phyloP scores from a whole-genome alignment of 1,140 invertebrate genomes.

The Orchestia grillus region DNA sequence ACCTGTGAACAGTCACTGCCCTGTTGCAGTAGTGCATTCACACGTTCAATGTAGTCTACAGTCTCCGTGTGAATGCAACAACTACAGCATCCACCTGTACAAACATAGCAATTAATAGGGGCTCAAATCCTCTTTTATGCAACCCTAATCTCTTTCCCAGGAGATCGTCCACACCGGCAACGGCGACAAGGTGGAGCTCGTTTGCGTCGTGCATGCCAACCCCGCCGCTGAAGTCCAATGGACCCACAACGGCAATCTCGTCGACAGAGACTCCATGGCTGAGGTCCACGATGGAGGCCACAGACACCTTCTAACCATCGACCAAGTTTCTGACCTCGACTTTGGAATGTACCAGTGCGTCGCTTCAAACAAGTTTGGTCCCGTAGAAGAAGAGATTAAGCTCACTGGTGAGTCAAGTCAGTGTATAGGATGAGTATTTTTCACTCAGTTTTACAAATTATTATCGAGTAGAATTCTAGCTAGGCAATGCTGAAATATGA shows the following conservation, averaged over 20 bases:
- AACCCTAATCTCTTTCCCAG: neutral
- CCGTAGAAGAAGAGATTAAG: constrained; percentile 39
- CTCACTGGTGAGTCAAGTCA: constrained; percentile 59
- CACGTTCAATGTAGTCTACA: too few species aligned
- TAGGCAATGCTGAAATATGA: too few species aligned
- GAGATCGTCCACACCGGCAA: constrained; percentile 52
- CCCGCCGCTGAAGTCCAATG: constrained; percentile 54
- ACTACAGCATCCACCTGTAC: too few species aligned
- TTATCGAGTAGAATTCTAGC: neutral
- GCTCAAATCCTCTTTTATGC: neutral
- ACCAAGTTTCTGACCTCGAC: constrained; percentile 78
- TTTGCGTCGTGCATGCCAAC: constrained; percentile 57
- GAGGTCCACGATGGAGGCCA: constrained; percentile 68
- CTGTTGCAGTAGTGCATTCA: too few species aligned
- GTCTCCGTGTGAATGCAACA: too few species aligned
- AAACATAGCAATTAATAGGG: too few species aligned
- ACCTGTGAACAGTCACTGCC: too few species aligned
- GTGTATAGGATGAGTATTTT: neutral
- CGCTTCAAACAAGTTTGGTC: constrained; percentile 81
- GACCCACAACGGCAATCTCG: constrained; percentile 26
- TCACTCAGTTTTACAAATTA: neutral
- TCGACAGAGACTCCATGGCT: constrained; percentile 35
- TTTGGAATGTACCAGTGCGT: constrained; percentile 84
- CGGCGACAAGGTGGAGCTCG: constrained; percentile 57
- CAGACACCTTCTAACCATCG: constrained; percentile 79